Conservation (phyloP, 2,888 invertebrate genomes). For the Keiferia lycopersicella region DNA sequence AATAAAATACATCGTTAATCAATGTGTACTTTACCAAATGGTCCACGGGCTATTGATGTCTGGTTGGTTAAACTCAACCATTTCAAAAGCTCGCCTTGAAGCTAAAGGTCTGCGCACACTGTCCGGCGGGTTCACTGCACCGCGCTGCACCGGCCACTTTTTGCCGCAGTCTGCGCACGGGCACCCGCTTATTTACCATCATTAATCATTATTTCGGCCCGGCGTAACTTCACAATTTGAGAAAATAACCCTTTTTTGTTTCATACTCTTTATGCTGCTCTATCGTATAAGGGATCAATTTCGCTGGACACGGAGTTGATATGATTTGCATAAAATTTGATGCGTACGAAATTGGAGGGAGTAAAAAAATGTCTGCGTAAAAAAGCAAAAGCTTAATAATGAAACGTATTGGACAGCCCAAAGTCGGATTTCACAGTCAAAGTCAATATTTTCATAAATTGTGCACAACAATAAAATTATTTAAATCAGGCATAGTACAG, state of each 20-base stretch:
- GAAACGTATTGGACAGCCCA: too few species aligned
- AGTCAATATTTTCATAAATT: too few species aligned
- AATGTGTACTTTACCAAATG: too few species aligned
- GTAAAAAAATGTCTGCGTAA: background rate
- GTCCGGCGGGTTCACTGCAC: constrained; percentile 60
- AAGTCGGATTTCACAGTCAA: too few species aligned
- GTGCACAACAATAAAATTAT: too few species aligned
- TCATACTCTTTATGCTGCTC: constrained; percentile 5
- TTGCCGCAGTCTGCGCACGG: constrained; percentile 54
- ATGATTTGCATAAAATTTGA: constrained; percentile 17
- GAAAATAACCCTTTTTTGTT: constrained; percentile 77
- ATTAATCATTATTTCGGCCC: constrained; percentile 81
- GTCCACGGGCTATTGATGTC: background rate
- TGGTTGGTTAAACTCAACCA: background rate
- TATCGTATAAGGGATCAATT: constrained; percentile 30
- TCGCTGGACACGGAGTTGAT: constrained; percentile 17
- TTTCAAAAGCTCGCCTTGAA: background rate
- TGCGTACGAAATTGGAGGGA: background rate
- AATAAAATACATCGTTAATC: too few species aligned
- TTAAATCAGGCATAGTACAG: too few species aligned
- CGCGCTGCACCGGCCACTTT: constrained; percentile 55
- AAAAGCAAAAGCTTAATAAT: too few species aligned
- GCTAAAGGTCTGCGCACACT: constrained; percentile 2
- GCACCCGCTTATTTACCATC: constrained; percentile 81
- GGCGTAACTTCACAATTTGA: constrained; percentile 69